These are phyloP conservation scores for Hypotaenidia philippensis DNA, from an alignment of 2,797 vertebrate genomes.

Conservation along the genomic window DNA sequence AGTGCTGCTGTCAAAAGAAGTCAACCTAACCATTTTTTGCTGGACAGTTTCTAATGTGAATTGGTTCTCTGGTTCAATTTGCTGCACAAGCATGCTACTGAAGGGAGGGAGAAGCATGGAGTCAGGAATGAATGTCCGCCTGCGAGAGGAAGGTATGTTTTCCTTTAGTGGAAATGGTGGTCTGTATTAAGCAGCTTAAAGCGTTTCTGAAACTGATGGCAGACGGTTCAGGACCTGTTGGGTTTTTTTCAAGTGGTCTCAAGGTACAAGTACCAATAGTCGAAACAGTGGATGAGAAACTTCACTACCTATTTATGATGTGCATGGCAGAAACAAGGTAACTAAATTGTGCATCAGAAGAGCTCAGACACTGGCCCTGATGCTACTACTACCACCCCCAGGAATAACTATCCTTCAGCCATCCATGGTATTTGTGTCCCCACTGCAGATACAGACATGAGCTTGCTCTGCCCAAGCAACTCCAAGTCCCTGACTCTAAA, in stretches of 20 bases:
- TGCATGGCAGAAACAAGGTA: not conserved
- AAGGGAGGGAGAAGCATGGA: not conserved
- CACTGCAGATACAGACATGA: not conserved
- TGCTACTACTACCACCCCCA: not conserved
- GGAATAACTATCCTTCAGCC: not conserved
- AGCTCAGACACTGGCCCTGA: not conserved
- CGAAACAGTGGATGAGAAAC: not conserved
- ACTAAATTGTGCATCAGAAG: not conserved
- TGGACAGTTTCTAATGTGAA: not conserved
- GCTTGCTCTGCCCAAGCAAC: not conserved
- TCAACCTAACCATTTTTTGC: not conserved
- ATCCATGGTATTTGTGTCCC: accelerated
- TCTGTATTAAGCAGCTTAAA: not conserved
- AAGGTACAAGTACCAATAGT: not conserved
- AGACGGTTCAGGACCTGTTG: not conserved
- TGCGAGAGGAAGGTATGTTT: not conserved
- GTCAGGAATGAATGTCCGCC: not conserved
- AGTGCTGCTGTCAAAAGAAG: not conserved
- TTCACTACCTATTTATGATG: not conserved
- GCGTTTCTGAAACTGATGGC: not conserved
- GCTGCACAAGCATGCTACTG: not conserved
- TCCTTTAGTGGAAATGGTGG: not conserved
- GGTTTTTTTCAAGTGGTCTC: not conserved
- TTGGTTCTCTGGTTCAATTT: not conserved
- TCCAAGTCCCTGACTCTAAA: not conserved